A percentile compares a stretch with the other conserved stretches of the same genome.
phyloP scores from a whole-genome alignment of 2,797 vertebrate genomes.

The Danio jaintianensis region DNA sequence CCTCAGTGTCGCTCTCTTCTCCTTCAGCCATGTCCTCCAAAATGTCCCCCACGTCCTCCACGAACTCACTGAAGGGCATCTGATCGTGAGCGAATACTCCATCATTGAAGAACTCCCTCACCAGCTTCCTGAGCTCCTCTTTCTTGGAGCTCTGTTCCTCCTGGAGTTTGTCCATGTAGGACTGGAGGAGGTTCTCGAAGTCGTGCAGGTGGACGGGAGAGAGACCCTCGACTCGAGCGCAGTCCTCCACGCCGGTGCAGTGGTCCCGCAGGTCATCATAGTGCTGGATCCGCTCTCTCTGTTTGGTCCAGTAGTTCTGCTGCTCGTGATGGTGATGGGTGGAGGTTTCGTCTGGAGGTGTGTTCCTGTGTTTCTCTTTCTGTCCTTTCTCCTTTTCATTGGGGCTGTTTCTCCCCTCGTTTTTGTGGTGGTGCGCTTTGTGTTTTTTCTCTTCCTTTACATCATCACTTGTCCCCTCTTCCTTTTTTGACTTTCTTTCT shows the following conservation, averaged over 20 bases:
- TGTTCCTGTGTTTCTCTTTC: constrained; percentile 61
- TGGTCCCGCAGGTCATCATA: constrained; percentile 70
- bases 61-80: constrained; percentile 86
- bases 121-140: constrained; percentile 68
- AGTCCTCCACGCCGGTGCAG: constrained; percentile 77
- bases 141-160: constrained; percentile 61
- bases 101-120: constrained; percentile 79
- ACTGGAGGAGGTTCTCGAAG: constrained; percentile 75
- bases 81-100: constrained; percentile 86
- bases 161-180: constrained; percentile 78
- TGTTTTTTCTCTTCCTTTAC: constrained; percentile 52
- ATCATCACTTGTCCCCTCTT: constrained; percentile 57
- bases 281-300: constrained; percentile 71
- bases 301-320: constrained; percentile 76
- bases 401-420: neutral
- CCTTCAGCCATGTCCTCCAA: constrained; percentile 85
- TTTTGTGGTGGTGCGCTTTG: constrained; percentile 9
- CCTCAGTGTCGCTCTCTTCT: constrained; percentile 65
- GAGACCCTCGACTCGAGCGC: constrained; percentile 82
- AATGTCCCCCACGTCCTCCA: constrained; percentile 86
- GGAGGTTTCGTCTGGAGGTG: constrained; percentile 44
- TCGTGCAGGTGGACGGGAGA: constrained; percentile 74
- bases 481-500: constrained; percentile 48
- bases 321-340: constrained; percentile 65
- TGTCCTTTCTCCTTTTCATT: constrained; percentile 25